Evolutionary conservation across 2,113 vertebrate genomes (phyloP), one percentile per base, ranked within the genome.

Genomic region (Balaenoptera acutorostrata): DNA sequence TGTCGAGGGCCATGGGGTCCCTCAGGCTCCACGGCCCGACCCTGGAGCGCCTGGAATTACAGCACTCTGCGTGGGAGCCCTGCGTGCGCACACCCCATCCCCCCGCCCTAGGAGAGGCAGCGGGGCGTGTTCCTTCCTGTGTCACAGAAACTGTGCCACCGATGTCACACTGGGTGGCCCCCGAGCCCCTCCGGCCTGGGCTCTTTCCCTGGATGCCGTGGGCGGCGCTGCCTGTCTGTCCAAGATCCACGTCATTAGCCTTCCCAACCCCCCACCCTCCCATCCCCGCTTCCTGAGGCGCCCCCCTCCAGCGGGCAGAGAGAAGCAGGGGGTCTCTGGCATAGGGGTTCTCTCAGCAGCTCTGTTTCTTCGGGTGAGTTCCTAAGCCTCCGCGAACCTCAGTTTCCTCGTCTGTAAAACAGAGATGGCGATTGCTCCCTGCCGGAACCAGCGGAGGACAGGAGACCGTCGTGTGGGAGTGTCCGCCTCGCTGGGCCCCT

Each of bases 11-110:
- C 84, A 63, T 49, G 81, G 81, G 92, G 0, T 11, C 49, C 64
- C 31, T 49, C 52, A 9, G 64, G 5, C 27, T 3, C 93, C 63
- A 72, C n/a, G 33, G 49, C 52, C 88, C 5, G 1, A 10, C 69
- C 5, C 18, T 12, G 10, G 52, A 31, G 57, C 14, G 0, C 69
- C n/a, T 23, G 44, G 31, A 29, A 7, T 61, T 27, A 23, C 5
- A 13, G 17, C 8, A 1, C 21, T 4, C 25, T 11, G 14, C 3
- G 0, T 3, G 17, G 31, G 27, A 57, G 3, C 10, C 15, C 52
- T 25, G 17, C 21, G 31, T 27, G 39, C 13, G 33, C 7, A 2
- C 12, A 21, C 0, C 2, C 6, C 3, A 2, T 3, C 31, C 17
- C 4, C 8, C 64, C 21, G 1, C 8, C 52, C 52, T 3, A 27